These are phyloP conservation scores for Eristalis arbustorum DNA, from an alignment of 2,888 invertebrate species.

Conservation along the genomic window DNA sequence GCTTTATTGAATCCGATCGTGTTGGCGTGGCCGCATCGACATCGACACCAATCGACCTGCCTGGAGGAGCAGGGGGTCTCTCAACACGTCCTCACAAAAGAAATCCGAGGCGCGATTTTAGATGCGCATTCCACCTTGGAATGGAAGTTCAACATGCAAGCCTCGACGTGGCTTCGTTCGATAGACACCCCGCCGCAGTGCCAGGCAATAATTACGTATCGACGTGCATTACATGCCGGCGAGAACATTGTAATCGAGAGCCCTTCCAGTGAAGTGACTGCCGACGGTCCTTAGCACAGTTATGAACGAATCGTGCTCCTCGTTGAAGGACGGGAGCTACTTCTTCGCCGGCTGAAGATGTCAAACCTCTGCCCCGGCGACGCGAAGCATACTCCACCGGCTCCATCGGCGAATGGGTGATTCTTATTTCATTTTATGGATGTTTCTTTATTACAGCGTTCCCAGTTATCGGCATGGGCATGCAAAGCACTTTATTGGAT, in stretches of 20 bases:
- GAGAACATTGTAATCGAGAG: constrained; percentile 26
- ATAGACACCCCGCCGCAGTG: constrained; percentile 52
- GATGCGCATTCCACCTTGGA: constrained; percentile 43
- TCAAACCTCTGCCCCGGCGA: constrained; percentile 26
- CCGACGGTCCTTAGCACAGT: constrained; percentile 39
- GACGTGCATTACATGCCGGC: constrained; percentile 5
- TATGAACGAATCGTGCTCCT: constrained; percentile 64
- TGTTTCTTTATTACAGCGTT: constrained; percentile 65
- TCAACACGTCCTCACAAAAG: constrained; percentile 43
- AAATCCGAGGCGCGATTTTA: constrained; percentile 59
- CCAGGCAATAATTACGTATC: constrained; percentile 55
- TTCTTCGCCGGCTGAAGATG: constrained; percentile 9
- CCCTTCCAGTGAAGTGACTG: constrained; percentile 10
- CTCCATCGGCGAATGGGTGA: constrained; percentile 42
- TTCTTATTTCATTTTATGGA: constrained; percentile 68
- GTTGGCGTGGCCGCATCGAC: constrained; percentile 31
- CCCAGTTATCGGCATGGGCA: constrained; percentile 63
- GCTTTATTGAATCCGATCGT: constrained; percentile 61
- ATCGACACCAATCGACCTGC: constrained; percentile 5
- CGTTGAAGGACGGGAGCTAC: not conserved
- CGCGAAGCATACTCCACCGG: constrained; percentile 15
- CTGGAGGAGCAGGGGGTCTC: no score
- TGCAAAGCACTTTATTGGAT: constrained; percentile 69
- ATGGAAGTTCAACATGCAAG: constrained; percentile 67
- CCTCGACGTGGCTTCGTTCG: constrained; percentile 42